Percentiles rank a stretch among this genome's conserved stretches.
Evolutionary conservation across 2,888 invertebrate species (phyloP).

Genomic region (Fabriciana adippe): DNA sequence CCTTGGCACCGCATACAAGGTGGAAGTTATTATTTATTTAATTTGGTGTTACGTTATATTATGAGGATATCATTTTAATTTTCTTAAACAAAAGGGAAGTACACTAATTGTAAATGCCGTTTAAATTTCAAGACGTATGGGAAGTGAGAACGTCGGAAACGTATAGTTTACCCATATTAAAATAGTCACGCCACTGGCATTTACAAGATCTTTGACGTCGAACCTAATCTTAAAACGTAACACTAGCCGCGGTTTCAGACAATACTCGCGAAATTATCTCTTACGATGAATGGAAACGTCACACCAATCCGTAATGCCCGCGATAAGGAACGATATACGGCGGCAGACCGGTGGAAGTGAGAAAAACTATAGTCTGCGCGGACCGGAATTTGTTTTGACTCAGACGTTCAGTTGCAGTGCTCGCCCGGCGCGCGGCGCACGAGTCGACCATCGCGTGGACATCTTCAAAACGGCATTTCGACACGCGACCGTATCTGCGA

Average conservation of each 20-base stretch:
- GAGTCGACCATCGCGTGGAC: conserved; percentile 49
- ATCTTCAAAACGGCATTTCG: conserved; percentile 51
- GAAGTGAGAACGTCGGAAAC: conserved; percentile 29
- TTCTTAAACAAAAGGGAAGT: neutral
- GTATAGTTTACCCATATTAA: conserved; percentile 34
- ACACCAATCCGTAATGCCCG: conserved; percentile 55
- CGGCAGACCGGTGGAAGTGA: conserved; percentile 46
- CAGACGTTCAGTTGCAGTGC: conserved; percentile 56
- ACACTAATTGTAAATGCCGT: neutral
- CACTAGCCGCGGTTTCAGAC: conserved; percentile 49
- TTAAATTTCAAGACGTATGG: conserved; percentile 13
- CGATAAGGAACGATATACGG: conserved; percentile 45
- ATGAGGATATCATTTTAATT: too few species aligned
- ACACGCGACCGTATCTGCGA: conserved; percentile 69
- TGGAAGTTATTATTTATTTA: too few species aligned
- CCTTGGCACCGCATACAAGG: too few species aligned
- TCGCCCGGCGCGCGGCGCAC: conserved; percentile 68
- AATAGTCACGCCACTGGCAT: conserved; percentile 35
- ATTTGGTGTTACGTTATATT: too few species aligned
- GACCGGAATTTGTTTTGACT: conserved; percentile 74
- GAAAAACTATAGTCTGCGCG: conserved; percentile 51
- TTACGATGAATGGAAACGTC: conserved; percentile 75
- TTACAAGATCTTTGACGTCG: conserved; percentile 41
- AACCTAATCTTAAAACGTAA: conserved; percentile 10
- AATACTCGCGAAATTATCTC: conserved; percentile 50